Conservation (phyloP, 2,888 invertebrate species). For the Pyralis farinalis region DNA sequence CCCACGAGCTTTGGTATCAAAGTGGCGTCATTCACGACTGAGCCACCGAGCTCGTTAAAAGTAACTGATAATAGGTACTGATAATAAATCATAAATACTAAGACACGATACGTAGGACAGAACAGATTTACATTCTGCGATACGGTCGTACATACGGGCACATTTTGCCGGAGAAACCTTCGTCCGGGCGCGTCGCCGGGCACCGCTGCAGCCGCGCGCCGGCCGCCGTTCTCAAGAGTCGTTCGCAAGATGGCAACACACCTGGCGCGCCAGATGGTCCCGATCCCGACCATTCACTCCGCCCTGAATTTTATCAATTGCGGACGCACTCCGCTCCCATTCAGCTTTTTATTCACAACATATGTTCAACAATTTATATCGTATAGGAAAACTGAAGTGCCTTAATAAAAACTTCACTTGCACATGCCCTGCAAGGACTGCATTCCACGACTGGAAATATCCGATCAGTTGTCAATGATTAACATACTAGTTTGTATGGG, state of each 20-base stretch:
- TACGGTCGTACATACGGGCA: too few relatives aligned
- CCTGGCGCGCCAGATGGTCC: constrained; percentile 63
- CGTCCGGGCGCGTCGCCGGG: constrained; percentile 32
- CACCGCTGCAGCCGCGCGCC: too few relatives aligned
- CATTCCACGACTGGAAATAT: constrained; percentile 1
- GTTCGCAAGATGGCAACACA: constrained; percentile 42
- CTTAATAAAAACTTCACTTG: constrained; percentile 1
- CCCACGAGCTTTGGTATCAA: too few relatives aligned
- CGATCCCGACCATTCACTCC: constrained; percentile 59
- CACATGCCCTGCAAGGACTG: constrained; percentile 1
- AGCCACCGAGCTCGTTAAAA: too few relatives aligned
- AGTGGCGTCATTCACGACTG: too few relatives aligned
- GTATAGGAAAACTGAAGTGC: constrained; percentile 1
- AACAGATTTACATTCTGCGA: too few relatives aligned
- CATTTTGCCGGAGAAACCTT: constrained; percentile 31
- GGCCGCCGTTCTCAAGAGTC: constrained; percentile 18
- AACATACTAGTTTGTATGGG: background rate
- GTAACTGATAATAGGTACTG: too few relatives aligned
- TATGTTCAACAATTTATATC: constrained; percentile 19
- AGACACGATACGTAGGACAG: too few relatives aligned
- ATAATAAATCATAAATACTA: too few relatives aligned
- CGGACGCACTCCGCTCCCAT: constrained; percentile 49
- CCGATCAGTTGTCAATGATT: background rate
- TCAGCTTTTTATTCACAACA: constrained; percentile 49
- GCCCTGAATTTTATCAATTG: constrained; percentile 71